Evolutionary conservation across 1,140 invertebrate genomes (phyloP).

Genomic region (Lepidurus couesii): DNA sequence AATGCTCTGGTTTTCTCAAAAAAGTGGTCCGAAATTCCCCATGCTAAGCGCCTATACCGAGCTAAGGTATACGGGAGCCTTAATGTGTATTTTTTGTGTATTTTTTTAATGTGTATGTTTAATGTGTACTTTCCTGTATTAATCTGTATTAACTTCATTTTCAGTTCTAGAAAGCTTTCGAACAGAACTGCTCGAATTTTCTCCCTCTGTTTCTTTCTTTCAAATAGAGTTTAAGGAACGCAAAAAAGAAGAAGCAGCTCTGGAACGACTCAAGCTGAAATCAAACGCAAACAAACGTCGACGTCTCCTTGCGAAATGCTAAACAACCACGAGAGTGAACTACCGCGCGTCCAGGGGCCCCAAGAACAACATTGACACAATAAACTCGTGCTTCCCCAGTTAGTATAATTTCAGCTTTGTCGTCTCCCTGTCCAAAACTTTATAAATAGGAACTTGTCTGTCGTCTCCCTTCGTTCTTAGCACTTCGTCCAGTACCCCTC

Average conservation of each 20-base stretch:
- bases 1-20: no score
- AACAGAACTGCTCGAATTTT: no score
- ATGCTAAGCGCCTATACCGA: no score
- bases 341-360: not conserved
- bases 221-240: not conserved
- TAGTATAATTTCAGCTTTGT: not conserved
- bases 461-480: not conserved
- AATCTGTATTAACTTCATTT: no score
- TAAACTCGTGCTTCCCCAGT: slow-evolving; percentile 1
- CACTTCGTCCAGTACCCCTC: not conserved
- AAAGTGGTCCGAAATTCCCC: no score
- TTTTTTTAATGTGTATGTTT: no score
- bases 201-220: not conserved
- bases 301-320: not conserved
- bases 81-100: no score
- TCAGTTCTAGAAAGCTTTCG: no score
- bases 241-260: not conserved
- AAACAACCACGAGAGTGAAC: not conserved
- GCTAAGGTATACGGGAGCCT: no score
- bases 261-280: slow-evolving; percentile 8
- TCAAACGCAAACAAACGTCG: slow-evolving; percentile 8
- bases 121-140: no score
- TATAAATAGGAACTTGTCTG: slow-evolving; percentile 19
- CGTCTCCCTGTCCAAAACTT: not conserved
- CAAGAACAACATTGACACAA: slow-evolving; percentile 17